Percentiles rank a stretch among this genome's conserved stretches.
Conservation (phyloP, 2,797 vertebrate species). For the Huso huso region DNA sequence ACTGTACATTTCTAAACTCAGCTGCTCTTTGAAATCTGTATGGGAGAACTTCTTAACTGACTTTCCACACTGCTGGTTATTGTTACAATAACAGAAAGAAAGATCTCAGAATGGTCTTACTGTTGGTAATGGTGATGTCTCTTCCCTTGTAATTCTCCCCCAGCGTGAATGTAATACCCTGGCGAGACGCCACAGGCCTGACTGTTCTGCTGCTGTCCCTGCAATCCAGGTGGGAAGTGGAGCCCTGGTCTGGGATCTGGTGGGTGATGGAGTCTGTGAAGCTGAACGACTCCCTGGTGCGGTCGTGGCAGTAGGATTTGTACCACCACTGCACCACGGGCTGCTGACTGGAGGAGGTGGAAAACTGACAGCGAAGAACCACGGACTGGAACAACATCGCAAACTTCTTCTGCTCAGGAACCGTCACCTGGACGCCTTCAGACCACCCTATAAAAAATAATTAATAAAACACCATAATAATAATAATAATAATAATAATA, state of each 20-base stretch:
- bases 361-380: constrained; percentile 84
- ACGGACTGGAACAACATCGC: constrained; percentile 92
- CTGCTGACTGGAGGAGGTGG: constrained; percentile 73
- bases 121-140: constrained; percentile 84
- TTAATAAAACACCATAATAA: constrained; percentile 27
- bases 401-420: constrained; percentile 76
- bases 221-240: constrained; percentile 73
- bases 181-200: constrained; percentile 80
- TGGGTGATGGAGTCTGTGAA: constrained; percentile 48
- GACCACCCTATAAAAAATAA: constrained; percentile 39
- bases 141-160: constrained; percentile 90
- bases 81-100: background rate
- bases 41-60: no score
- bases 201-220: constrained; percentile 86
- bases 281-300: constrained; percentile 76
- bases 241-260: constrained; percentile 64
- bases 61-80: no score
- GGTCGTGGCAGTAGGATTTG: constrained; percentile 92
- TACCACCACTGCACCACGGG: constrained; percentile 94
- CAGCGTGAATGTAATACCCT: constrained; percentile 77
- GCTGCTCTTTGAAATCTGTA: no score
- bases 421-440: constrained; percentile 71
- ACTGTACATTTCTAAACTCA: no score
- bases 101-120: constrained; percentile 51
- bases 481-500: no score